phyloP scores from a whole-genome alignment of 2,888 invertebrate species.

The Drosophila rellima region DNA sequence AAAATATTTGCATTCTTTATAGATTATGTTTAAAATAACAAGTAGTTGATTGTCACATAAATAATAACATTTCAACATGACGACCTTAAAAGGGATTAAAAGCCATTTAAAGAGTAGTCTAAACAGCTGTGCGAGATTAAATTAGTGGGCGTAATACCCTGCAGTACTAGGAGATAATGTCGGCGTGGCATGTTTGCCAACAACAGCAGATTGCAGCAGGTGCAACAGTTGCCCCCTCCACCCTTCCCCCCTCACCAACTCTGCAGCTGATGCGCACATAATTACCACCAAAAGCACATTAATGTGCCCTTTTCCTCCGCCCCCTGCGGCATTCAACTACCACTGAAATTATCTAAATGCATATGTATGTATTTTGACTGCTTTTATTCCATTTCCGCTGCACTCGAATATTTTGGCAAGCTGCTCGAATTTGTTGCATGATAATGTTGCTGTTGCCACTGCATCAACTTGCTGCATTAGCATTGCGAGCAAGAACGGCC shows the following conservation, averaged over 20 bases:
- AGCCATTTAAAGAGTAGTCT: neutral
- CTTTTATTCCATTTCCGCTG: conserved; percentile 65
- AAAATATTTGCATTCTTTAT: too few species aligned
- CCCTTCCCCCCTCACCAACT: too few species aligned
- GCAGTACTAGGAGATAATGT: conserved; percentile 8
- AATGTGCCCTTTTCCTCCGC: conserved; percentile 43
- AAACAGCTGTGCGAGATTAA: conserved; percentile 11
- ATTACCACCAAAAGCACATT: conserved; percentile 67
- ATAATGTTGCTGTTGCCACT: conserved; percentile 18
- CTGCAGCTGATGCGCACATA: conserved; percentile 67
- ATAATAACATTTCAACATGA: too few species aligned
- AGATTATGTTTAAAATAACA: too few species aligned
- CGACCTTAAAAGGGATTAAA: too few species aligned
- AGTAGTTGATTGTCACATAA: too few species aligned
- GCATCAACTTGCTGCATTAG: conserved; percentile 67
- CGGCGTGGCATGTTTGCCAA: conserved; percentile 19
- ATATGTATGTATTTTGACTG: conserved; percentile 31
- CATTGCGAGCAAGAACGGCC: conserved; percentile 62
- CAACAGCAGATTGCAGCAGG: conserved; percentile 35
- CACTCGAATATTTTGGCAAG: conserved; percentile 52
- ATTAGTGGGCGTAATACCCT: neutral
- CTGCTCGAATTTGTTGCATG: conserved; percentile 35
- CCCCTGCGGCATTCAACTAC: conserved; percentile 22
- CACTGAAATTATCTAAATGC: conserved; percentile 8
- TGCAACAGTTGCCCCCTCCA: conserved; percentile 20